phyloP scores from a whole-genome alignment of 2,888 invertebrate genomes.

The Pyrrhosoma nymphula region DNA sequence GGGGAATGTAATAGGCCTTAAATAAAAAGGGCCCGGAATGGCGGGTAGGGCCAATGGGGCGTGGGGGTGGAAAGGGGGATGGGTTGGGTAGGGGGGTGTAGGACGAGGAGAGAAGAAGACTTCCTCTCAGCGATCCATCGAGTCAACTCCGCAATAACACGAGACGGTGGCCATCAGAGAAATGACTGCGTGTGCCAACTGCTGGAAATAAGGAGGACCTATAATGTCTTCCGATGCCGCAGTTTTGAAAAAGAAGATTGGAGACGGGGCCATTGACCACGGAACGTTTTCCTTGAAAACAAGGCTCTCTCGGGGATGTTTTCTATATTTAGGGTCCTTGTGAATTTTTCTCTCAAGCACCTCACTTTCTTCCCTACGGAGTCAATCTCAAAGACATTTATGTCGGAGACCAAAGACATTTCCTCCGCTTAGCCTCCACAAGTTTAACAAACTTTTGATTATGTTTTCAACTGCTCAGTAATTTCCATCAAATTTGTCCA shows the following conservation, averaged over 20 bases:
- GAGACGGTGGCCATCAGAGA: not conserved
- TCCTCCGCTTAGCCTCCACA: too few relatives aligned
- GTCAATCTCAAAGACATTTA: too few relatives aligned
- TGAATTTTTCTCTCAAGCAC: not conserved
- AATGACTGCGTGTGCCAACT: not conserved
- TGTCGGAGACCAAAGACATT: too few relatives aligned
- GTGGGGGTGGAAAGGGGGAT: not conserved
- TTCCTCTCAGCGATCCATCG: not conserved
- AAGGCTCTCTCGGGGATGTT: not conserved
- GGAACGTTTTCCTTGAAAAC: not conserved
- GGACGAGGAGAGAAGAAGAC: not conserved
- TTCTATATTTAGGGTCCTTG: too few relatives aligned
- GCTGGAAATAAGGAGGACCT: not conserved
- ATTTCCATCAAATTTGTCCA: too few relatives aligned
- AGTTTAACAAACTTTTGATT: too few relatives aligned
- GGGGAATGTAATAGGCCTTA: constrained; percentile 35
- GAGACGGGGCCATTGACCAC: not conserved
- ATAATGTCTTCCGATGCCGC: not conserved
- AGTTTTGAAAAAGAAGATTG: not conserved
- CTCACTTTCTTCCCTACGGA: not conserved
- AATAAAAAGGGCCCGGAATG: not conserved
- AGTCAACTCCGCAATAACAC: not conserved
- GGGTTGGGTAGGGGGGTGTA: not conserved
- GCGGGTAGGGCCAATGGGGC: constrained; percentile 1
- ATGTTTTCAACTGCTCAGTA: too few relatives aligned